phyloP scores from a whole-genome alignment of 2,797 vertebrate species.

The Tolypeutes matacus region DNA sequence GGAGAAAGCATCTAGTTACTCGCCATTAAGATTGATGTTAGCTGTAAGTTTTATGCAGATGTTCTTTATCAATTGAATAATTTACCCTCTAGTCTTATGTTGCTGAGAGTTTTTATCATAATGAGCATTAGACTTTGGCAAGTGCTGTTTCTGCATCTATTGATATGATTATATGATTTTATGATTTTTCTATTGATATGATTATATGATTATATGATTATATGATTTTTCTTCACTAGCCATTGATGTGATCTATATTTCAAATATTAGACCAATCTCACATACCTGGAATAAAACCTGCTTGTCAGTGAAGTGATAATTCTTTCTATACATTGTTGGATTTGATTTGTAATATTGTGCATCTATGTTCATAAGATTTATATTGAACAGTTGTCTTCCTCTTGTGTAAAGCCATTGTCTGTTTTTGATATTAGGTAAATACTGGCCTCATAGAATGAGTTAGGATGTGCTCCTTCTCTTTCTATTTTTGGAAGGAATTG shows the following conservation, averaged over 20 bases:
- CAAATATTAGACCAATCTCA: background rate
- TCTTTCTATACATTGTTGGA: background rate
- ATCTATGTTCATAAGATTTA: background rate
- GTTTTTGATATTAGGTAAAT: too few relatives aligned
- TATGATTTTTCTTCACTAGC: background rate
- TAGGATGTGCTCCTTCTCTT: too few relatives aligned
- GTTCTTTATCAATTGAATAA: background rate
- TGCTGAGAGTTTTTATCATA: background rate
- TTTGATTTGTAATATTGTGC: background rate
- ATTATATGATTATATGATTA: too few relatives aligned
- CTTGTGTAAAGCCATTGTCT: too few relatives aligned
- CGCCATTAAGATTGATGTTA: background rate
- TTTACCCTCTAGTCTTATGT: background rate
- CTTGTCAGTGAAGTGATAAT: background rate
- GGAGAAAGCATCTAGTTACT: background rate
- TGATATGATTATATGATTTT: background rate
- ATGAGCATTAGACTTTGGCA: background rate
- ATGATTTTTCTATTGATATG: too few relatives aligned
- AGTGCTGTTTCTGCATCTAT: background rate
- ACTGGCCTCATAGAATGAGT: too few relatives aligned
- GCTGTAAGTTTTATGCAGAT: background rate
- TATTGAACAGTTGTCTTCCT: too few relatives aligned
- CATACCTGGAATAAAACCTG: background rate
- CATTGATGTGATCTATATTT: background rate
- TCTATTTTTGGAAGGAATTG: too few relatives aligned